Conservation (phyloP, 2,113 vertebrate genomes). For the Colistium nudipinnis region DNA sequence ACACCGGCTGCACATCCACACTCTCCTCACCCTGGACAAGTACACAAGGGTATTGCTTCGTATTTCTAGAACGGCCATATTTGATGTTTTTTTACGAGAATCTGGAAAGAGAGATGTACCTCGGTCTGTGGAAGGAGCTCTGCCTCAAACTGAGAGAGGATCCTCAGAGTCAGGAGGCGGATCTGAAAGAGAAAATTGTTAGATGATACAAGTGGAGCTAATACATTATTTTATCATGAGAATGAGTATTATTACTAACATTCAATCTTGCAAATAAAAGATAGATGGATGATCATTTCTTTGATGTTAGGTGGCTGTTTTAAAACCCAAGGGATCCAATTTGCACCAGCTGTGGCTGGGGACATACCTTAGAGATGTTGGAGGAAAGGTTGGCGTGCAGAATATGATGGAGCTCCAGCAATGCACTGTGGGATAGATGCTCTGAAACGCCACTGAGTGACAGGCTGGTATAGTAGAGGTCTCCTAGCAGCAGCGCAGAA, state of each 20-base stretch:
- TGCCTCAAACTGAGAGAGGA: constrained; percentile 90
- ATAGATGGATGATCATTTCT: not conserved
- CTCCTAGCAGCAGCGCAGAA: constrained; percentile 88
- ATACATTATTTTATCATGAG: not conserved
- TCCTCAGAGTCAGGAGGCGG: constrained; percentile 90
- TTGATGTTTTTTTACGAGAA: not conserved
- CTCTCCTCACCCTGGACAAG: constrained; percentile 81
- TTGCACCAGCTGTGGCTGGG: not conserved
- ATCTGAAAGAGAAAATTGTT: constrained; percentile 78
- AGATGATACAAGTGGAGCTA: not conserved
- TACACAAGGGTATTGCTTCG: not conserved
- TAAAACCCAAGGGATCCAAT: not conserved
- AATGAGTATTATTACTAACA: not conserved
- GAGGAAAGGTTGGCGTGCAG: constrained; percentile 90
- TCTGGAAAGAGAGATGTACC: constrained; percentile 75
- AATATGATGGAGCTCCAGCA: constrained; percentile 86
- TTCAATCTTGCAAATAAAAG: not conserved
- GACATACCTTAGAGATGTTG: constrained; percentile 86
- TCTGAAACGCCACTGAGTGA: constrained; percentile 86
- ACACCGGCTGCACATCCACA: constrained; percentile 81
- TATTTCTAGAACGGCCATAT: not conserved
- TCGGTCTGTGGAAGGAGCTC: constrained; percentile 77
- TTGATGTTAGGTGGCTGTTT: not conserved
- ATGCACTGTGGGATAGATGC: constrained; percentile 84
- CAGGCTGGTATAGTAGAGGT: constrained; percentile 92